A percentile compares a stretch with the other conserved stretches of the same genome.
These are phyloP conservation scores for Papilio polytes DNA, from an alignment of 1,140 invertebrate genomes.

Conservation along the genomic window DNA sequence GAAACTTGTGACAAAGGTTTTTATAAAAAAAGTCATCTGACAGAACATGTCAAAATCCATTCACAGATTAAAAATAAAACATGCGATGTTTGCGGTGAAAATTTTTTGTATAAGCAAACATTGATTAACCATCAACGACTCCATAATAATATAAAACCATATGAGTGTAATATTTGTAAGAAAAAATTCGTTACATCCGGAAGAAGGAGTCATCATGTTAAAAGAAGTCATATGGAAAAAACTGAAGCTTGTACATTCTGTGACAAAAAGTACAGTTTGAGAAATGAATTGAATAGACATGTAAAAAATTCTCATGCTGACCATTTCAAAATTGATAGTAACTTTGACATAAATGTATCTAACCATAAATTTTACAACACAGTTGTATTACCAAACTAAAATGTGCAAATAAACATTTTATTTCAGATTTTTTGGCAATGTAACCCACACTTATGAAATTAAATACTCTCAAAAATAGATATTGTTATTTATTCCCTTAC, in stretches of 20 bases:
- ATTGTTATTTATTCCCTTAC: too few relatives aligned
- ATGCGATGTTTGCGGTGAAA: slow-evolving; percentile 66
- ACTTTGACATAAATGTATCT: slow-evolving; percentile 18
- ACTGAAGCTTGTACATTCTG: slow-evolving; percentile 59
- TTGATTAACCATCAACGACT: slow-evolving; percentile 64
- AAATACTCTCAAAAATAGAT: too few relatives aligned
- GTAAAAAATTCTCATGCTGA: slow-evolving; percentile 48
- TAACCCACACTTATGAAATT: too few relatives aligned
- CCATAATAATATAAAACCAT: slow-evolving; percentile 60
- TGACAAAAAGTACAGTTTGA: slow-evolving; percentile 66
- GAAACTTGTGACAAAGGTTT: slow-evolving; percentile 64
- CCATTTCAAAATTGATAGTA: neutral
- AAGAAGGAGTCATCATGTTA: slow-evolving; percentile 65
- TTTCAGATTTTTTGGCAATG: too few relatives aligned
- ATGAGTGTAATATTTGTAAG: slow-evolving; percentile 61
- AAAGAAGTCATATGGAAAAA: slow-evolving; percentile 61
- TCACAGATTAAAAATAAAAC: slow-evolving; percentile 52
- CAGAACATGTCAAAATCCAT: slow-evolving; percentile 60
- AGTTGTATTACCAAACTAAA: too few relatives aligned
- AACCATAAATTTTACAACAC: slow-evolving; percentile 3
- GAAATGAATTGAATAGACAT: slow-evolving; percentile 65
- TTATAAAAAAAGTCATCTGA: slow-evolving; percentile 66
- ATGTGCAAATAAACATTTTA: too few relatives aligned
- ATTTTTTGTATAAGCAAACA: slow-evolving; percentile 59
- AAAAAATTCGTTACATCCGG: slow-evolving; percentile 63